Evolutionary conservation across 2,113 vertebrate species (phyloP).

Genomic region (Craseonycteris thonglongyai): DNA sequence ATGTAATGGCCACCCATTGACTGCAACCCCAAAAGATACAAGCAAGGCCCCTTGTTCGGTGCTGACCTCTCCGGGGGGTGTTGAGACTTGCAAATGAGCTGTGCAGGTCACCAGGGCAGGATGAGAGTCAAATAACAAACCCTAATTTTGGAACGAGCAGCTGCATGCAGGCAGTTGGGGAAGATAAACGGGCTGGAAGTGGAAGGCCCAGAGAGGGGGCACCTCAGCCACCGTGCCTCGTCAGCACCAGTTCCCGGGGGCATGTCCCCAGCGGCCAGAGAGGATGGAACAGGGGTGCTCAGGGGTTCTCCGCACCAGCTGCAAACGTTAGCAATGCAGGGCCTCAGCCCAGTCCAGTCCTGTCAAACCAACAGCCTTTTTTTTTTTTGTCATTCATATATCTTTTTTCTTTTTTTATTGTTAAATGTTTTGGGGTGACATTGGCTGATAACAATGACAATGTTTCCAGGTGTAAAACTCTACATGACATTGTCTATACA

Average conservation of each 20-base stretch:
- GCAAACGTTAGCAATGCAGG: not conserved
- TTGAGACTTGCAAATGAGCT: not conserved
- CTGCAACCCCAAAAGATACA: not conserved
- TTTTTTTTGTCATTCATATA: too few species aligned
- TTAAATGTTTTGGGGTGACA: too few species aligned
- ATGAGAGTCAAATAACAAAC: not conserved
- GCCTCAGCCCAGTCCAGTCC: not conserved
- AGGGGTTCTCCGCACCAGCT: not conserved
- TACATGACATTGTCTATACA: too few species aligned
- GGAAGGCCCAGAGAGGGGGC: not conserved
- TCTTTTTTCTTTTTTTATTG: too few species aligned
- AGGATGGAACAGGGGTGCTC: not conserved
- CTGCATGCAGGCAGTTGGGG: not conserved
- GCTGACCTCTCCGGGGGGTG: not conserved
- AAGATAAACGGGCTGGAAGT: not conserved
- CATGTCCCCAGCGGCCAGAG: fast-evolving
- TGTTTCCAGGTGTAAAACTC: too few species aligned
- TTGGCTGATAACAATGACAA: too few species aligned
- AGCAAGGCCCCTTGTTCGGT: not conserved
- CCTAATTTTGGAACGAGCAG: constrained; percentile 38
- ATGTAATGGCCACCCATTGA: not conserved
- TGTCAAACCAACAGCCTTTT: not conserved
- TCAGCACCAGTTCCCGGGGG: too few species aligned
- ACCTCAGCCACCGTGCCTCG: not conserved
- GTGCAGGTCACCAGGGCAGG: not conserved